Conservation (phyloP, 1,140 invertebrate species). For the Pseudomyrmex flavicornis region DNA sequence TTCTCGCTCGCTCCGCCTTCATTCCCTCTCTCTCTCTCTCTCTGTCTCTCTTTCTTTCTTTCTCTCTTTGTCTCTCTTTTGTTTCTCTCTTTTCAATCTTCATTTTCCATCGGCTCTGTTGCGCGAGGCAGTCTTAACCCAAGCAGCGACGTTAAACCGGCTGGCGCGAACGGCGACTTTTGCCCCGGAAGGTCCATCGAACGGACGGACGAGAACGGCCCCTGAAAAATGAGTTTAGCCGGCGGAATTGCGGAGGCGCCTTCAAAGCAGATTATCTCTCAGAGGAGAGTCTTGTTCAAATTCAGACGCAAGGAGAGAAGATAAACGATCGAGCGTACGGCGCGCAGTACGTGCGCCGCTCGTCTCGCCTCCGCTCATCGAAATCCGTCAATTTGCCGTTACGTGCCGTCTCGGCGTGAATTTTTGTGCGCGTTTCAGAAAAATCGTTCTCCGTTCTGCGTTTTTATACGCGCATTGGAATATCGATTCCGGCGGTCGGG, state of each 20-base stretch:
- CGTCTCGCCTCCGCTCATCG: conserved; percentile 21
- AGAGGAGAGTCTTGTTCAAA: conserved; percentile 45
- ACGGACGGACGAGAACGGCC: not conserved
- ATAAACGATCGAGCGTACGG: conserved; percentile 49
- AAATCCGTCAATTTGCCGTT: conserved; percentile 53
- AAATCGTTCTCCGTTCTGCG: conserved; percentile 50
- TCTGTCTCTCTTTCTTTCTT: not conserved
- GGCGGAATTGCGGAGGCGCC: conserved; percentile 26
- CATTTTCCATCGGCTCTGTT: conserved; percentile 26
- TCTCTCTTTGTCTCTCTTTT: not conserved
- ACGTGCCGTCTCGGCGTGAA: conserved; percentile 52
- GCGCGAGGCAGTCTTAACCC: conserved; percentile 39
- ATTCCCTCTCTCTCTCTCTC: not conserved
- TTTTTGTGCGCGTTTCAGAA: conserved; percentile 43
- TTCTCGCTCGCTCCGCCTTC: conserved; percentile 15
- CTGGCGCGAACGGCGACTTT: conserved; percentile 34
- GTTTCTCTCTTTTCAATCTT: not conserved
- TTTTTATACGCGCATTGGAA: conserved; percentile 41
- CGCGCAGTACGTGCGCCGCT: conserved; percentile 41
- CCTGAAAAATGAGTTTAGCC: conserved; percentile 55
- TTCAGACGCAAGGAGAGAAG: conserved; percentile 64
- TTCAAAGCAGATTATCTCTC: conserved; percentile 41
- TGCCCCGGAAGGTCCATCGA: not conserved
- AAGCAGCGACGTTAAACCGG: conserved; percentile 10
- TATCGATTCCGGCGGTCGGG: conserved; percentile 40